Percentiles rank a stretch among this genome's conserved stretches.
Conservation (phyloP, 2,888 invertebrate species). For the Perithous albicinctus region DNA sequence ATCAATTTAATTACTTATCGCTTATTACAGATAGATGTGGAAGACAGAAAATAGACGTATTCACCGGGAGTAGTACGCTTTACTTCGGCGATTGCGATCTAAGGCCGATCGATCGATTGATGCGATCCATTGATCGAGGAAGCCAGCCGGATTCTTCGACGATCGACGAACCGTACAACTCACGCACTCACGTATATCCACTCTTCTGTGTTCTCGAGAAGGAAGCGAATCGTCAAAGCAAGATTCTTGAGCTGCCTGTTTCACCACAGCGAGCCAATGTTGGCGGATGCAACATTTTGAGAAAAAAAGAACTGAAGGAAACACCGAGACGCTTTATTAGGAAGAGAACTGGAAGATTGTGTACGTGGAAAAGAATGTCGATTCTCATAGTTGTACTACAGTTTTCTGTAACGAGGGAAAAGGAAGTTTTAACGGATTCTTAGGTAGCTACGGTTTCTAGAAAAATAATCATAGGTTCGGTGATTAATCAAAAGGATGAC, state of each 20-base stretch:
- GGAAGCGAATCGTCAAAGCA: slow-evolving; percentile 28
- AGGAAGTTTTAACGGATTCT: slow-evolving; percentile 11
- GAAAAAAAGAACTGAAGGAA: slow-evolving; percentile 2
- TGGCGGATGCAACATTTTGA: background rate
- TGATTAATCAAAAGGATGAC: slow-evolving; percentile 2
- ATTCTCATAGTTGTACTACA: slow-evolving; percentile 41
- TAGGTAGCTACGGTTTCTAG: background rate
- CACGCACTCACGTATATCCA: slow-evolving; percentile 19
- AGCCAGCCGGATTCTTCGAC: slow-evolving; percentile 40
- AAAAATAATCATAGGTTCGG: background rate
- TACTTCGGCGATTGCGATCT: background rate
- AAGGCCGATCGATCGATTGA: background rate
- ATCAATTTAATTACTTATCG: background rate
- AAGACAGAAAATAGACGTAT: background rate
- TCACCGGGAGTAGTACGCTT: background rate
- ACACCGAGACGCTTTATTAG: slow-evolving; percentile 19
- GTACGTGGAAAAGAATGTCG: slow-evolving; percentile 29
- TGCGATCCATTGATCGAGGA: slow-evolving; percentile 18
- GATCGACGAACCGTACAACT: slow-evolving; percentile 51
- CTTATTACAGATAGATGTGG: background rate
- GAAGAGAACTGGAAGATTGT: slow-evolving; percentile 23
- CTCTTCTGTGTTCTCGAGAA: slow-evolving; percentile 19
- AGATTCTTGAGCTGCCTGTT: background rate
- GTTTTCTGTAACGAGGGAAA: background rate
- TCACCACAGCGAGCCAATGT: slow-evolving; percentile 18